A percentile compares a stretch with the other conserved stretches of the same genome.
Evolutionary conservation across 35 echinoderm and acorn worm genomes (phyloP).

Genomic region (Ptychodera flava): DNA sequence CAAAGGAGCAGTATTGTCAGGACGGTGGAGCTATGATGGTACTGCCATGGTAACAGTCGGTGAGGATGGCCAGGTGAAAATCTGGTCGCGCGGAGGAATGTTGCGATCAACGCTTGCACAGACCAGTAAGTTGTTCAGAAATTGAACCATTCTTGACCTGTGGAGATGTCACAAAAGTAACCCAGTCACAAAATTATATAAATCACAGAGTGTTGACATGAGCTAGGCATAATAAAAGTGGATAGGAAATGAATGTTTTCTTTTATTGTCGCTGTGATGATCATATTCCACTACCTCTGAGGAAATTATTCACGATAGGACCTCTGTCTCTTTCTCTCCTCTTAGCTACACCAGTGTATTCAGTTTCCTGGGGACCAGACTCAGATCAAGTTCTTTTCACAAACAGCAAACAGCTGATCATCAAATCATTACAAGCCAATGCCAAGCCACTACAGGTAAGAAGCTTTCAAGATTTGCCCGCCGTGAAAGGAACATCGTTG

Average conservation of each 20-base stretch:
- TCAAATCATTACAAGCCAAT: constrained; percentile 96
- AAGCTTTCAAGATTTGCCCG: too few relatives aligned
- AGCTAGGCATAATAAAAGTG: too few relatives aligned
- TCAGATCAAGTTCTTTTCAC: constrained; percentile 92
- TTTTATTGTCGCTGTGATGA: too few relatives aligned
- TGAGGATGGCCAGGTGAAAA: constrained; percentile 97
- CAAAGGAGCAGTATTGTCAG: constrained; percentile 82
- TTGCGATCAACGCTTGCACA: constrained; percentile 90
- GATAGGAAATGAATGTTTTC: too few relatives aligned
- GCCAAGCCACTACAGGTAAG: constrained; percentile 93
- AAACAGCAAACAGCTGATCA: constrained; percentile 92
- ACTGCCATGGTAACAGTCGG: constrained; percentile 95
- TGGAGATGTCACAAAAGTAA: too few relatives aligned
- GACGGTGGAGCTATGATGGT: constrained; percentile 98
- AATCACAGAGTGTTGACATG: too few relatives aligned
- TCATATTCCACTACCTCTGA: too few relatives aligned
- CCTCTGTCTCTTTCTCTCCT: too few relatives aligned
- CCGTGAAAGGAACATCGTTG: too few relatives aligned
- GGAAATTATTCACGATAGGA: too few relatives aligned
- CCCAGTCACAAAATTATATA: too few relatives aligned
- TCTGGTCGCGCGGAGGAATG: constrained; percentile 98
- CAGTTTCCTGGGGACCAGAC: constrained; percentile 92
- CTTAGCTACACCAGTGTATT: constrained; percentile 95
- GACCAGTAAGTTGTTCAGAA: constrained; percentile 61
- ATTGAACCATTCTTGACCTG: too few relatives aligned